Base-by-base conservation (phyloP, 1,140 invertebrate genomes). In the Aphelenchoides avenae region DNA sequence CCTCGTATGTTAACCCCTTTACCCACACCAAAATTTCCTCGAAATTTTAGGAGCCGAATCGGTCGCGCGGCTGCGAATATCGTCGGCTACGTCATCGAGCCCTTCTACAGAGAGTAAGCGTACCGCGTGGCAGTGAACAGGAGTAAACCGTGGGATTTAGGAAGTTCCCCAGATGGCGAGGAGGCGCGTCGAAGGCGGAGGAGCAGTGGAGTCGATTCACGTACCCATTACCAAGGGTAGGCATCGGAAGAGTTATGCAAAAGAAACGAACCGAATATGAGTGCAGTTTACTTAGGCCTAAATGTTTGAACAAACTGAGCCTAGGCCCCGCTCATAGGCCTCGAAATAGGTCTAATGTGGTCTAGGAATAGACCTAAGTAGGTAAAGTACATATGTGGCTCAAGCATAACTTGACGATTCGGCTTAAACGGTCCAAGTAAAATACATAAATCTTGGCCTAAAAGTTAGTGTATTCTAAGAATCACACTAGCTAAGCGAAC, bases 41-140 rank as follows among this genome's bases (percentile, higher is more conserved):
- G 26, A 13, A 6, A 20, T 0, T 85, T 87, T 58, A 84, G 89
- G 70, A 82, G 83, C 54, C 85, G 87, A 20, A 87, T 95, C 18
- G 86, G 89, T 9, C 77, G 84, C 31, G 86, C 87, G 9, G 76
- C 95, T 15, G 88, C 87, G 72, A 80, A 83, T 51, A 82, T 96
- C 63, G 81, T 96, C 39, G 87, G 93, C 77, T 83, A 84, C 37
- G 80, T 89, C 4, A 85, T 98, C 46, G 89, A 95, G 74, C 86
- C 88, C 6, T 77, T 96, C 13, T 97, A 96, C 78, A 84, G 84
- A 76, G 85, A 84, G 86, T 89, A 77, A 76, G 80, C n/a, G n/a
- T n/a, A n/a, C n/a, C n/a, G n/a, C n/a, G 71, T 5, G 15, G 27
- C 42, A 24, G 24, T 47, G n/a, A n/a, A n/a, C n/a, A n/a, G n/a